A percentile compares a stretch with the other conserved stretches of the same genome.
Conservation (phyloP, 2,113 vertebrate genomes). For the Megalops atlanticus region DNA sequence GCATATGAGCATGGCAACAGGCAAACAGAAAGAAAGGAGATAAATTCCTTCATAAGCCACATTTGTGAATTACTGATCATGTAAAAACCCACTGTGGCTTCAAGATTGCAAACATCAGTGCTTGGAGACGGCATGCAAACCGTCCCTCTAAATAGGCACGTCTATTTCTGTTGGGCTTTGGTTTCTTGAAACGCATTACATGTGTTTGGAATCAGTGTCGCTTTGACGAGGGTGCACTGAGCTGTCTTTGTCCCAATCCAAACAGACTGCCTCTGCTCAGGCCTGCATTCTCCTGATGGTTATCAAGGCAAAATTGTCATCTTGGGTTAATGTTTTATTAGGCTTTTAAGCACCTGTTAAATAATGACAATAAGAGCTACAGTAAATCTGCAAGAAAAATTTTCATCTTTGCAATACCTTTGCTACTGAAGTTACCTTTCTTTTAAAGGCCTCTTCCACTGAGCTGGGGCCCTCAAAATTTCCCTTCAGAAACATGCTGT, state of each 20-base stretch:
- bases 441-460: too few relatives aligned
- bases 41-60: conserved; percentile 36
- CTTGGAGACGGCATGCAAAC: conserved; percentile 74
- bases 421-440: too few relatives aligned
- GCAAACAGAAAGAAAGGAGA: conserved; percentile 20
- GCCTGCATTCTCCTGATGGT: background rate
- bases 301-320: background rate
- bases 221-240: conserved; percentile 46
- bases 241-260: conserved; percentile 46
- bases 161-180: conserved; percentile 75
- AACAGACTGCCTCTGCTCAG: background rate
- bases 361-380: background rate
- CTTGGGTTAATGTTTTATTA: background rate
- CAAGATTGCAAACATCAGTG: conserved; percentile 81
- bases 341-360: background rate
- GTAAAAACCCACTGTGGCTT: conserved; percentile 54
- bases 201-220: conserved; percentile 78
- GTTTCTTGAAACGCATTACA: conserved; percentile 58
- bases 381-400: background rate
- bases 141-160: conserved; percentile 74
- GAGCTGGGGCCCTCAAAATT: too few relatives aligned
- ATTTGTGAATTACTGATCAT: conserved; percentile 40
- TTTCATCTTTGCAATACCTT: background rate
- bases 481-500: too few relatives aligned
- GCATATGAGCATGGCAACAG: conserved; percentile 23